Percentiles rank a stretch among this genome's conserved stretches.
Conservation (phyloP, 2,113 vertebrate genomes). For the Sturnira hondurensis region DNA sequence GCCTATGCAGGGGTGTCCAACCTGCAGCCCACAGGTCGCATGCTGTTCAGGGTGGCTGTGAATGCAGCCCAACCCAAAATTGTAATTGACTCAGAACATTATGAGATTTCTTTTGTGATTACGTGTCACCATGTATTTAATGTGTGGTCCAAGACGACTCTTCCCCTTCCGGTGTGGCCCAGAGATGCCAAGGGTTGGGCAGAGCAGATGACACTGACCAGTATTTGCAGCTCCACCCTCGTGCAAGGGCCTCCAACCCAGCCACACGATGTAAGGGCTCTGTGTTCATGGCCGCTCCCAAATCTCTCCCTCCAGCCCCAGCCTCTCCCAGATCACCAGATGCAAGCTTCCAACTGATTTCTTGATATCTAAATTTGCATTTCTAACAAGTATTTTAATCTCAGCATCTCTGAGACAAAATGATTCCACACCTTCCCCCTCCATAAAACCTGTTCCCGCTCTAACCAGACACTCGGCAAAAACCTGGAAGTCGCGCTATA, state of each 20-base stretch:
- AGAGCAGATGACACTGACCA: neutral
- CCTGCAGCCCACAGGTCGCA: no score
- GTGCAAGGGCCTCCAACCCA: neutral
- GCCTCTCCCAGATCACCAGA: constrained; percentile 9
- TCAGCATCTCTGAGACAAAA: neutral
- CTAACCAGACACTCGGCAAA: neutral
- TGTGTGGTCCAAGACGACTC: no score
- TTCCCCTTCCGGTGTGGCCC: no score
- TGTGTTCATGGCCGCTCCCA: neutral
- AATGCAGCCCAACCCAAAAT: no score
- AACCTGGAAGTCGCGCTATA: neutral
- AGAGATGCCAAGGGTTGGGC: no score
- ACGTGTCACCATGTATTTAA: no score
- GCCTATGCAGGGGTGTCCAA: no score
- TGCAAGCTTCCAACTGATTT: neutral
- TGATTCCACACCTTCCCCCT: constrained; percentile 25
- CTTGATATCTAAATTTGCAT: constrained; percentile 31
- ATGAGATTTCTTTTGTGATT: no score
- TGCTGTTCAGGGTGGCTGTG: no score
- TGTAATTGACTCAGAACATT: no score
- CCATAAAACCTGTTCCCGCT: constrained; percentile 39
- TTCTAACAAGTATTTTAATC: constrained; percentile 39
- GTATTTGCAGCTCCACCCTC: neutral
- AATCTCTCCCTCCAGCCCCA: neutral
- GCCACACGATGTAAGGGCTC: neutral